phyloP scores from a whole-genome alignment of 2,113 vertebrate species.

The Noctilio leporinus region DNA sequence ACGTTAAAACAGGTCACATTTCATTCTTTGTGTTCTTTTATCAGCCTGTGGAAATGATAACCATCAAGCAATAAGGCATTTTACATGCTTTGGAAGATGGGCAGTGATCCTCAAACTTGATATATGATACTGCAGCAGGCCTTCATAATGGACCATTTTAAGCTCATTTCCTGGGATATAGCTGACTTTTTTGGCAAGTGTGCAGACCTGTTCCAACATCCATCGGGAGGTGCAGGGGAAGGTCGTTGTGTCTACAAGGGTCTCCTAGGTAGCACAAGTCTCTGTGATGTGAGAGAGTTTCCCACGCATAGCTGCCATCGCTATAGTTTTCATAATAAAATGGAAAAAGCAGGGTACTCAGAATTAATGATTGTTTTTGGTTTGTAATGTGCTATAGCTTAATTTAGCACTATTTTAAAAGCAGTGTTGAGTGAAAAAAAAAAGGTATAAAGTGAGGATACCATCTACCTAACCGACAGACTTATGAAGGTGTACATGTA shows the following conservation, averaged over 20 bases:
- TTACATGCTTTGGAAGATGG: background rate
- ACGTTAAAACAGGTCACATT: background rate
- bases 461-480: background rate
- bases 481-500: background rate
- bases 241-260: background rate
- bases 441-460: background rate
- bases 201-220: background rate
- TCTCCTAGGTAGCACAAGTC: background rate
- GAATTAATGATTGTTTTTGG: background rate
- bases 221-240: conserved; percentile 15
- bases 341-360: background rate
- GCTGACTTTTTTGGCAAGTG: background rate
- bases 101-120: background rate
- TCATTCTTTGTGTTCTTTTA: background rate
- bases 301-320: background rate
- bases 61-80: background rate
- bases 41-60: background rate
- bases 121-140: background rate
- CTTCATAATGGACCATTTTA: conserved; percentile 44
- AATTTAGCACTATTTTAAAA: background rate
- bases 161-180: conserved; percentile 46
- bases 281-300: conserved; percentile 14
- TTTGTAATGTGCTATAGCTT: background rate
- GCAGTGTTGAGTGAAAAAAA: too few relatives aligned
- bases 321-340: conserved; percentile 33